phyloP scores from a whole-genome alignment of 2,113 vertebrate species.

The Parus major region DNA sequence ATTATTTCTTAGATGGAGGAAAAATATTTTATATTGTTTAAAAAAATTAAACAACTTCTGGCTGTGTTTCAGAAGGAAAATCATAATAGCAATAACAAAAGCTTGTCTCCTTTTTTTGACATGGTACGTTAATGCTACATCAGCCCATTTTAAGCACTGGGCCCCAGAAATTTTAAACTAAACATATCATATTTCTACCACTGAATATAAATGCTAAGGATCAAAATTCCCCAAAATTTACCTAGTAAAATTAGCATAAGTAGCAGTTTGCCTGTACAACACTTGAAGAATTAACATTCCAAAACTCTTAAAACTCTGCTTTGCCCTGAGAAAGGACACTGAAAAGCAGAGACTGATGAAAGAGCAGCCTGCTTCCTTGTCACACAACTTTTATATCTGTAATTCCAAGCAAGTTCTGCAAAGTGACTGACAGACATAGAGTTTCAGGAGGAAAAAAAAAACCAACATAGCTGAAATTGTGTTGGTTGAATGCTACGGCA shows the following conservation, averaged over 20 bases:
- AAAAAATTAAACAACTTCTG: neutral
- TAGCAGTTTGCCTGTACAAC: neutral
- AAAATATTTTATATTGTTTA: neutral
- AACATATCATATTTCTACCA: neutral
- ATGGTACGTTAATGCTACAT: fast-evolving
- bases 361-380: neutral
- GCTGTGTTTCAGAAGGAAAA: neutral
- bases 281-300: neutral
- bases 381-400: neutral
- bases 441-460: neutral
- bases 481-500: neutral
- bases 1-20: neutral
- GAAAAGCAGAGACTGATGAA: neutral
- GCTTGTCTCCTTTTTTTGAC: neutral
- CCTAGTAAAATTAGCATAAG: neutral
- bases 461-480: neutral
- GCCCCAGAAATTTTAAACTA: neutral
- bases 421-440: neutral
- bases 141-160: neutral
- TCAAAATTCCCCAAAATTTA: neutral
- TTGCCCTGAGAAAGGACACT: neutral
- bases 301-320: neutral
- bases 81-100: neutral
- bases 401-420: neutral
- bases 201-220: neutral